Evolutionary conservation across 2,797 vertebrate species (phyloP).

Genomic region (Pangasius macronema): DNA sequence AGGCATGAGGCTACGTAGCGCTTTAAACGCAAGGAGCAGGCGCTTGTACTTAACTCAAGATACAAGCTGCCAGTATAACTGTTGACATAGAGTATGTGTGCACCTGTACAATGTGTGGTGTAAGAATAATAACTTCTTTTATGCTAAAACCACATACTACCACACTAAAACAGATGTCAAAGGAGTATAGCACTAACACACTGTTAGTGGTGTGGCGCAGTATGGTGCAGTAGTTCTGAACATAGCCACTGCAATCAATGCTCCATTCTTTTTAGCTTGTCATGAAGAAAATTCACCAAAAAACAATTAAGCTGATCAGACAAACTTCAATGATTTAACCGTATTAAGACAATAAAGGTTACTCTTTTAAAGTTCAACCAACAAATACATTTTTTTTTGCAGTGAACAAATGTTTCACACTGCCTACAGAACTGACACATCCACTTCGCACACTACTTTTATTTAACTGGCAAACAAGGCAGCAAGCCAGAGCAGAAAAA

Average conservation of each 20-base stretch:
- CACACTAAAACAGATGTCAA: not conserved
- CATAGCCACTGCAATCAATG: slow-evolving; percentile 12
- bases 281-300: not conserved
- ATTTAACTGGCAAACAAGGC: slow-evolving; percentile 39
- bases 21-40: not conserved
- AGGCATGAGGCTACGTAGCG: not conserved
- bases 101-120: not conserved
- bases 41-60: not conserved
- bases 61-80: not conserved
- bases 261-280: not conserved
- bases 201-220: not conserved
- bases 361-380: not conserved
- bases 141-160: not conserved
- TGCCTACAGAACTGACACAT: slow-evolving; percentile 36
- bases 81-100: too few relatives aligned
- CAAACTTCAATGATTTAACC: not conserved
- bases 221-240: not conserved
- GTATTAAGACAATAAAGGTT: not conserved
- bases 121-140: not conserved
- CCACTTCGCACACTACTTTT: slow-evolving; percentile 37
- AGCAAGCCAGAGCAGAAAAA: slow-evolving; percentile 20
- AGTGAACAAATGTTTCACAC: slow-evolving; percentile 41
- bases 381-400: not conserved
- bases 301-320: not conserved
- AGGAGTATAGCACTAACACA: not conserved